phyloP scores from a whole-genome alignment of 2,888 invertebrate species.

The Eulithis prunata region DNA sequence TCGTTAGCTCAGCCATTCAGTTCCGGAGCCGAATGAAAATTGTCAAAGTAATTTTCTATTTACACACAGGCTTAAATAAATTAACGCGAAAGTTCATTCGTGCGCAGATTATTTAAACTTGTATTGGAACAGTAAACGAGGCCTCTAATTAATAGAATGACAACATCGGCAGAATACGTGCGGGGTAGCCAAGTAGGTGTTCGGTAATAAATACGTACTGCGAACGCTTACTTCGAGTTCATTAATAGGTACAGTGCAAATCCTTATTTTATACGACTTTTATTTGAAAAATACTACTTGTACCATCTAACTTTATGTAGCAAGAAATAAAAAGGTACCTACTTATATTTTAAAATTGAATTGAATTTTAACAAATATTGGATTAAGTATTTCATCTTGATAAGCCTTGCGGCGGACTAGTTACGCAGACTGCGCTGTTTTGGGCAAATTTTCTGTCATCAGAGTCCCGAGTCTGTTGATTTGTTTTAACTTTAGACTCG shows the following conservation, averaged over 20 bases:
- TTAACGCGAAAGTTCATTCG: slow-evolving; percentile 68
- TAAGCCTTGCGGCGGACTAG: no score
- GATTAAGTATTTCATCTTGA: no score
- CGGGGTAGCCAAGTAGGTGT: slow-evolving; percentile 43
- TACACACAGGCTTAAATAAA: slow-evolving; percentile 59
- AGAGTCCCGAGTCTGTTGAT: no score
- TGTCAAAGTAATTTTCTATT: slow-evolving; percentile 55
- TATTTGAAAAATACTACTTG: background rate
- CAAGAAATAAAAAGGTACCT: background rate
- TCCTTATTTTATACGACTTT: no score
- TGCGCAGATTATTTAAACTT: slow-evolving; percentile 65
- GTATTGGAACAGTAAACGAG: slow-evolving; percentile 70
- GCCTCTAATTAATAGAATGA: slow-evolving; percentile 69
- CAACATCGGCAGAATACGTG: slow-evolving; percentile 65
- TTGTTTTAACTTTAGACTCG: no score
- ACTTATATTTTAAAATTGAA: background rate
- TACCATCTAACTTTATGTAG: no score
- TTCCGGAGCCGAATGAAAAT: slow-evolving; percentile 41
- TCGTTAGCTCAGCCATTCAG: slow-evolving; percentile 32
- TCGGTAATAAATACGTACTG: slow-evolving; percentile 42
- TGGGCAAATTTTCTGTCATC: no score
- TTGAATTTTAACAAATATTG: no score
- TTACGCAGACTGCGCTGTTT: no score
- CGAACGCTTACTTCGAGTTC: background rate
- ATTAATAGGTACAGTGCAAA: no score